Conservation (phyloP, 2,113 vertebrate species). For the Ochotona curzoniae region DNA sequence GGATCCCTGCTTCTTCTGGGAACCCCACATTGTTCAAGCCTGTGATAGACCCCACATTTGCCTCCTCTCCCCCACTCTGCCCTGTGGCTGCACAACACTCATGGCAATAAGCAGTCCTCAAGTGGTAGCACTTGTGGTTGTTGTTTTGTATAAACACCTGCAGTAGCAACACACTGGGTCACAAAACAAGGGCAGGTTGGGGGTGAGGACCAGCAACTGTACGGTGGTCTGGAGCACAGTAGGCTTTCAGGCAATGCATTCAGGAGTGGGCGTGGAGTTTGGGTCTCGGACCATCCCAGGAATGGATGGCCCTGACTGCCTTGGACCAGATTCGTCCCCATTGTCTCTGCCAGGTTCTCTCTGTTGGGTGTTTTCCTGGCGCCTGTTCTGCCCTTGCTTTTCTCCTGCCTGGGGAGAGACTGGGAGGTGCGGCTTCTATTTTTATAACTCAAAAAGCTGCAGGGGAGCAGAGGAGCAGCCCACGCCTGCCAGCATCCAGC, state of each 20-base stretch:
- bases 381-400: neutral
- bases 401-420: neutral
- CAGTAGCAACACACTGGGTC: neutral
- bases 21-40: neutral
- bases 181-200: neutral
- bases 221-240: neutral
- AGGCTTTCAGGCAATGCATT: neutral
- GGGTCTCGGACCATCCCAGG: neutral
- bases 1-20: neutral
- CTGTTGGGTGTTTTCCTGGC: neutral
- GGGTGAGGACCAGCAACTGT: neutral
- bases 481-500: neutral
- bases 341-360: neutral
- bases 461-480: neutral
- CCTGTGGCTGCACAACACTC: too few relatives aligned
- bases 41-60: too few relatives aligned
- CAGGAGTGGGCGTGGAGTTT: neutral
- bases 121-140: rapidly evolving
- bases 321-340: neutral
- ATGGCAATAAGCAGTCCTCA: rapidly evolving
- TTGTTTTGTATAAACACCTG: neutral
- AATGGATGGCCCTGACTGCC: neutral
- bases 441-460: neutral
- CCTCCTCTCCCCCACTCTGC: neutral
- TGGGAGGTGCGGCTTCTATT: neutral